Base-by-base conservation (phyloP, 2,888 invertebrate genomes). In the Sinhomidia bicolor region DNA sequence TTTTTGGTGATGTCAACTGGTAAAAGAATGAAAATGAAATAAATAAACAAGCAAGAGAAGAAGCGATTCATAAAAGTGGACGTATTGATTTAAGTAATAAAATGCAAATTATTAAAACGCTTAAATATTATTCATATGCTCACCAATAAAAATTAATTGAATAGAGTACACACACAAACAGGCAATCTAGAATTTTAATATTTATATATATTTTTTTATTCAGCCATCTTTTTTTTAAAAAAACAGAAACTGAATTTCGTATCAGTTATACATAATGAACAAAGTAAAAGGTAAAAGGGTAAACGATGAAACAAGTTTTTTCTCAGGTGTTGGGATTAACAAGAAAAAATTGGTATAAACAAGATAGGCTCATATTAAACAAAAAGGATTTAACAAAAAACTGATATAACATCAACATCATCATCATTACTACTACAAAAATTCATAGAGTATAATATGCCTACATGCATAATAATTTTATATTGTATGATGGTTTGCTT, bases 1-100 rank as follows among this genome's bases (percentile, higher is more conserved):
- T 68, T 36, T 68, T 68, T 68, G 68, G 36, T 17, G 23, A 68
- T 68, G 68, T 68, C 68, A 68, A 68, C 68, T 68, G 41, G 68
- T 68, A 41, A 68, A 68, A 20, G 41, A 20, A 41, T 17, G 32
- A n/a, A 65, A 65, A 65, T 32, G 29, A 65, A 65, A 32, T 29
- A 29, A 65, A 65, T 6, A 12, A 57, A 5, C 20, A 10, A 20
- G 20, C 2, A 6, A 57, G 23, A 5, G 12, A 26, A 23, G 29
- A 26, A n/a, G n/a, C n/a, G 62, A 62, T 26, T 29, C 26, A 62
- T 14, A 14, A 62, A 12, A 5, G 62, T 26, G 6, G 62, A 26
- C 29, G 62, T 26, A 62, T 62, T 26, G 62, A 62, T 57, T 57
- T 62, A 29, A 62, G 29, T 14, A 9, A 62, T 62, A 62, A 62